Evolutionary conservation across 2,797 vertebrate genomes (phyloP), one percentile per base, ranked within the genome.

Genomic region (Lates japonicus): DNA sequence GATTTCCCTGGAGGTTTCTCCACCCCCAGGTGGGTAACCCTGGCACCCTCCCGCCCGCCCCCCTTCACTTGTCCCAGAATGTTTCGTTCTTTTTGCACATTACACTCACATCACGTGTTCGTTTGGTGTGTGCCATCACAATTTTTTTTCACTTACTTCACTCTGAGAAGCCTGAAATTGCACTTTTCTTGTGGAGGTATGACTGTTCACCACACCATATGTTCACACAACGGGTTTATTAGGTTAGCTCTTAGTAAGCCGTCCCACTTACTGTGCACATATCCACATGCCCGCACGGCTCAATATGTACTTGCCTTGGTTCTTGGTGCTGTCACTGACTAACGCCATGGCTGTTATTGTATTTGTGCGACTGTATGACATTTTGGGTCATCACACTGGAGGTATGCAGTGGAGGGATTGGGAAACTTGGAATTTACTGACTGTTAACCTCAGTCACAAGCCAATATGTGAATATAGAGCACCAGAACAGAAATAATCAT

Each of bases 21-120:
- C 94, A 37, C 94, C 95, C 76, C 87, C 92, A 96, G 95, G 95
- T 96, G 93, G 93, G 96, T 96, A 94, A 87, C 66, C 59, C 57
- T 86, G 80, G 84, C 4, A 20, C 5, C 12, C 11, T 33, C 22
- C 9, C 7, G 44, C 9, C 29, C 13, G 13, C 9, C 17, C 13
- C 57, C 42, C 49, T 69, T 52, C 76, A 59, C 42, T 14, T 31
- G 67, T 48, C 64, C 46, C 74, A 72, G 74, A 87, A 76, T 89
- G 79, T 81, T 48, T 78, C 19, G 1, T 76, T 81, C 57, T 76
- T 68, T 42, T 52, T 91, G 83, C 84, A 90, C 88, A 89, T 87
- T 82, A 54, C 74, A 86, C 90, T 94, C 71, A 93, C 87, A 78
- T 91, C 92, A 95, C 93, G 73, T 78, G 86, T 91, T 87, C 17